phyloP scores from a whole-genome alignment of 2,888 invertebrate species.

The Mesochorus sp. region DNA sequence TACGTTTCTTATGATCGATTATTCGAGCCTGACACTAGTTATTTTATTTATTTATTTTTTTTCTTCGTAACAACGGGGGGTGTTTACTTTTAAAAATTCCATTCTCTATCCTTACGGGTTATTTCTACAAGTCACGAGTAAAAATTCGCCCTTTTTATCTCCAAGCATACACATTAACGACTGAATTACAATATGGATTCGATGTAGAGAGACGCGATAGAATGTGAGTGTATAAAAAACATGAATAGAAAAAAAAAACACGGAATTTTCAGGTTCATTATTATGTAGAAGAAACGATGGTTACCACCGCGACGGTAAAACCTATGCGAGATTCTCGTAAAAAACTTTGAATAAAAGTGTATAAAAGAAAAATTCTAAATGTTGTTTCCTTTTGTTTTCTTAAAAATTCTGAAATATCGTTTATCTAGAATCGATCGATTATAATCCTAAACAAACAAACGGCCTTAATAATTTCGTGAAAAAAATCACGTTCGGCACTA shows the following conservation, averaged over 20 bases:
- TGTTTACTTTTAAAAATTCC: conserved; percentile 1
- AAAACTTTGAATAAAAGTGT: conserved; percentile 61
- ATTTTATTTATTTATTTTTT: conserved; percentile 1
- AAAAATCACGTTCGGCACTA: conserved; percentile 61
- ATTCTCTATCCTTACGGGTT: conserved; percentile 36
- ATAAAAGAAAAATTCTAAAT: conserved; percentile 49
- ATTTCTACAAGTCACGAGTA: conserved; percentile 37
- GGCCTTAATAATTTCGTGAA: conserved; percentile 53
- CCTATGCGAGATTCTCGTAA: conserved; percentile 21
- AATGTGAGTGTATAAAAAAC: conserved; percentile 42
- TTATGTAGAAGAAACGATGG: conserved; percentile 9
- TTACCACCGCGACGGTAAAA: conserved; percentile 34
- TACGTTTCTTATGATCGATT: conserved; percentile 54
- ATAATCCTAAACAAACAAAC: conserved; percentile 48
- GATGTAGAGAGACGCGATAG: conserved; percentile 49
- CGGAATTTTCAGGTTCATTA: not conserved
- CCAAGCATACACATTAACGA: conserved; percentile 35
- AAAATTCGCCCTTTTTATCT: conserved; percentile 38
- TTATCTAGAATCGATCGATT: conserved; percentile 40
- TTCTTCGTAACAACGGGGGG: conserved; percentile 19
- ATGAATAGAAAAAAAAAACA: conserved; percentile 12
- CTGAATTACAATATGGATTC: conserved; percentile 47
- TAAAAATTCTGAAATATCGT: conserved; percentile 44
- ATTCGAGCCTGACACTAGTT: conserved; percentile 37
- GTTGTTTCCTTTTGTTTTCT: conserved; percentile 27